Percentiles rank a stretch among this genome's conserved stretches.
phyloP scores from a whole-genome alignment of 1,140 invertebrate species.

The Steinernema khuongi region DNA sequence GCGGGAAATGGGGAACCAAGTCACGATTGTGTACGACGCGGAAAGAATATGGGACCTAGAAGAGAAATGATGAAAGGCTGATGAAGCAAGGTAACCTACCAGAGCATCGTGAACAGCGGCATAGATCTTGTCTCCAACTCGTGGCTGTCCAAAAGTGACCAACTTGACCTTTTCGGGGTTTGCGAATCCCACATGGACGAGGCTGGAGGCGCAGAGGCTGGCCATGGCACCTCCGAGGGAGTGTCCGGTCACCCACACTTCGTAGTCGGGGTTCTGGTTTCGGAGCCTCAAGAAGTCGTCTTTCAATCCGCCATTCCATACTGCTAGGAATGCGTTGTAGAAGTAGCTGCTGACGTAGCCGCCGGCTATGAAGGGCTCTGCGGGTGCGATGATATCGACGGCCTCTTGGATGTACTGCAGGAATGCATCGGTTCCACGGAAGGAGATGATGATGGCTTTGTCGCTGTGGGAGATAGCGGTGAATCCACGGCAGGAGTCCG shows the following conservation, averaged over 20 bases:
- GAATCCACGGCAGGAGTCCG: background rate
- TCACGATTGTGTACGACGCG: slow-evolving; percentile 33
- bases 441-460: slow-evolving; percentile 34
- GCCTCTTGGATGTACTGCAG: slow-evolving; percentile 24
- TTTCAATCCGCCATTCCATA: slow-evolving; percentile 32
- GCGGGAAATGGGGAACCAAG: slow-evolving; percentile 30
- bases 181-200: slow-evolving; percentile 25
- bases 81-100: background rate
- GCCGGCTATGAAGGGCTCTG: slow-evolving; percentile 28
- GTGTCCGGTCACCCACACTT: slow-evolving; percentile 36
- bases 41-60: slow-evolving; percentile 31
- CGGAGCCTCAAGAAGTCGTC: slow-evolving; percentile 18
- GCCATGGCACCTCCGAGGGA: slow-evolving; percentile 36
- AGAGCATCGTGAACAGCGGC: slow-evolving; percentile 31
- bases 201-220: slow-evolving; percentile 24
- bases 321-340: slow-evolving; percentile 27
- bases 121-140: slow-evolving; percentile 32
- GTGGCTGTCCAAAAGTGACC: slow-evolving; percentile 35
- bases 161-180: slow-evolving; percentile 31
- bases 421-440: slow-evolving; percentile 36
- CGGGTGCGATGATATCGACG: slow-evolving; percentile 6
- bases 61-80: background rate
- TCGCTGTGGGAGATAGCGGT: background rate
- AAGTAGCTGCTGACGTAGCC: slow-evolving; percentile 33
- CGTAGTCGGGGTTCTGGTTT: slow-evolving; percentile 33